Base-by-base conservation (phyloP, 1,140 invertebrate genomes). In the Plodia interpunctella region DNA sequence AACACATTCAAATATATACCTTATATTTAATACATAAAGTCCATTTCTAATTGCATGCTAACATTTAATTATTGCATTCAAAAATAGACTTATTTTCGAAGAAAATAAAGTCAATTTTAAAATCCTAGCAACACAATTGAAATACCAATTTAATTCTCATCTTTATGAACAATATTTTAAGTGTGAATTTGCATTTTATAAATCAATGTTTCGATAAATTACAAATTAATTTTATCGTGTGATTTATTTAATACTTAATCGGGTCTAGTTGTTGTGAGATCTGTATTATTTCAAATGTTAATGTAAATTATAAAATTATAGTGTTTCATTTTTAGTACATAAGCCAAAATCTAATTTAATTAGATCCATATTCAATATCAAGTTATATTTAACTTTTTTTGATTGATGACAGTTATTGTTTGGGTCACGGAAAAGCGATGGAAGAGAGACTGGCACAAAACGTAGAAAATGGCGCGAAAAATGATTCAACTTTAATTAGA, bases 141-240 rank as follows among this genome's bases (percentile, higher is more conserved):
- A 44, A 44, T 44, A 44, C 10, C 13, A 44, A 44, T 44, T 44
- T 44, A 44, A 44, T 17, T 44, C n/a, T 44, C 15, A 44, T 15
- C 38, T 44, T 44, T 44, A 44, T 44, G 38, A 44, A 44, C 38
- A 44, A 44, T 44, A 44, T 44, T 44, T 44, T 15, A n/a, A 44
- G 38, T 44, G 38, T 15, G 38, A 44, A 44, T 44, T 44, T 44
- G 38, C 38, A 44, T 44, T 44, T 44, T 15, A 44, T 44, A 44
- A 44, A 44, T 44, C 38, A 17, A 44, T 44, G 38, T 44, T 17
- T 44, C 15, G 13, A 44, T 44, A 44, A 44, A 44, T 15, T 44
- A 44, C 38, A 15, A 44, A 44, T 15, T 44, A 44, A 15, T 44
- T 44, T 44, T 44, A 17, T 10, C 4, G 15, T n/a, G 38, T 44